Base-by-base conservation (phyloP, 2,113 vertebrate genomes). In the Garra rufa region DNA sequence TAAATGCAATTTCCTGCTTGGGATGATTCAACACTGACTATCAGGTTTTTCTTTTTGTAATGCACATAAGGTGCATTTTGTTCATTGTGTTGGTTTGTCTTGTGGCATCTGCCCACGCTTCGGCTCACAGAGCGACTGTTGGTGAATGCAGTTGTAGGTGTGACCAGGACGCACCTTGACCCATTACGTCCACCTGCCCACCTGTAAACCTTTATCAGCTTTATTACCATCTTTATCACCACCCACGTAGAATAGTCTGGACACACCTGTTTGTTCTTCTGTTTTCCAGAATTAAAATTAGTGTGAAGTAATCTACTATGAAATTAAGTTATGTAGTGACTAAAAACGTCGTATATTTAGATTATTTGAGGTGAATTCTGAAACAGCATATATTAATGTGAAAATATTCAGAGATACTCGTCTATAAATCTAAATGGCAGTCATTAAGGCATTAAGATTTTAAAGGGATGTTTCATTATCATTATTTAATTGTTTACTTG, bases 151-250 rank as follows among this genome's bases (percentile, higher is more conserved):
- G 63, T 19, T 70, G 46, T 70, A 70, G 79, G 79, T 81, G 79
- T 70, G 65, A 28, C 79, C 65, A 26, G 13, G 46, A 24, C 65
- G 65, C 63, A 81, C 79, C 65, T 81, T 69, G 79, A 81, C 46
- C 79, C 24, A 70, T 70, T 38, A 70, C 44, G 7, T 84, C 57
- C 44, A 76, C 34, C 83, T 85, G 34, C 34, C 67, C 70, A 70
- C 65, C 75, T 59, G 30, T 48, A 44, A 50, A 43, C 63, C 76
- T 74, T 73, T 81, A 43, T 61, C 76, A 44, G 34, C 74, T 77
- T 69, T 79, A 57, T 71, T 59, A 55, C 44, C 26, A 9, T n/a
- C 46, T 80, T 80, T 80, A 81, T 76, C 81, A 87, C 87, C 59
- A 19, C 34, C 14, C 83, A 50, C 61, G 69, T 71, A 85, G 43